Percentiles rank a stretch among this genome's conserved stretches.
phyloP scores from a whole-genome alignment of 2,888 invertebrate genomes.

The Strigamia crassipes region DNA sequence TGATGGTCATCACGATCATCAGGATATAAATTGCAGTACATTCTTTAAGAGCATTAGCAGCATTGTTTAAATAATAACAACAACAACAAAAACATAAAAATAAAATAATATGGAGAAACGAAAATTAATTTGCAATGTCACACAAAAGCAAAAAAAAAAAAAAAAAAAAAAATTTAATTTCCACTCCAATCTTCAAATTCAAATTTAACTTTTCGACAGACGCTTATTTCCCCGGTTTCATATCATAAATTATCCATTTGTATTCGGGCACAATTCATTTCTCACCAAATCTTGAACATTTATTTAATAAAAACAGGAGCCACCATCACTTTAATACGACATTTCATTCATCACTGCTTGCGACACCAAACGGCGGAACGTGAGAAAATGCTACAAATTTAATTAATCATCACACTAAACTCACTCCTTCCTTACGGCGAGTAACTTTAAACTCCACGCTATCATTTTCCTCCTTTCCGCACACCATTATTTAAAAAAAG shows the following conservation, averaged over 20 bases:
- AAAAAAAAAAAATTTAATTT: slow-evolving; percentile 26
- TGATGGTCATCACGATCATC: too few relatives aligned
- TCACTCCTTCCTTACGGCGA: slow-evolving; percentile 1
- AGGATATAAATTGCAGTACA: too few relatives aligned
- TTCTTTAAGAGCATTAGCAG: not conserved
- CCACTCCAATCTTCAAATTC: not conserved
- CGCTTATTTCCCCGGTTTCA: not conserved
- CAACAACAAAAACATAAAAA: not conserved
- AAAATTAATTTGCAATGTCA: slow-evolving; percentile 10
- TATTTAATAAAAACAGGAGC: slow-evolving; percentile 24
- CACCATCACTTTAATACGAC: slow-evolving; percentile 27
- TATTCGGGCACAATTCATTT: slow-evolving; percentile 28
- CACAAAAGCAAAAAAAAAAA: not conserved
- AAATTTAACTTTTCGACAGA: slow-evolving; percentile 15
- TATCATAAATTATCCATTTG: slow-evolving; percentile 29
- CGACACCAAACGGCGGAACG: slow-evolving; percentile 24
- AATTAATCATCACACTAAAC: slow-evolving; percentile 28
- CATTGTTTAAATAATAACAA: too few relatives aligned
- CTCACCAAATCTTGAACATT: slow-evolving; percentile 12
- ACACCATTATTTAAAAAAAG: too few relatives aligned
- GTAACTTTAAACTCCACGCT: not conserved
- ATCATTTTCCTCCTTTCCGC: too few relatives aligned
- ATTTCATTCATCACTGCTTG: slow-evolving; percentile 37
- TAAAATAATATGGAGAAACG: not conserved
- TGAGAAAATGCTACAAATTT: slow-evolving; percentile 42